Percentiles rank a stretch among this genome's conserved stretches.
Evolutionary conservation across 2,113 vertebrate genomes (phyloP).

Genomic region (Zosterops hypoxanthus): DNA sequence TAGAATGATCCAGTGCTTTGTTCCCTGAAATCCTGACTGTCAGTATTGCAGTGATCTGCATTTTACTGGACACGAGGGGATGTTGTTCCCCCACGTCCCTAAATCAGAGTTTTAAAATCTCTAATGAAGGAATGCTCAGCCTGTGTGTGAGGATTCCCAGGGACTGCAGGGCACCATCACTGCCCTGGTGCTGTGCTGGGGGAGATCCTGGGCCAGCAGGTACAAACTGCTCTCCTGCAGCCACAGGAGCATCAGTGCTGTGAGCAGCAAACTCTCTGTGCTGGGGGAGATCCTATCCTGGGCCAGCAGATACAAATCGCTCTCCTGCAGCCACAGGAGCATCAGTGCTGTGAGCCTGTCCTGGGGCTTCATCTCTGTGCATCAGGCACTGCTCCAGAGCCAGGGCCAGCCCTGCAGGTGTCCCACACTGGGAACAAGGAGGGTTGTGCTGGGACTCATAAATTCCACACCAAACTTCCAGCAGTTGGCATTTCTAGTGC

Average conservation of each 20-base stretch:
- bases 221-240: neutral
- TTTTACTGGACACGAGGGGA: neutral
- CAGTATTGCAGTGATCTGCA: accelerated
- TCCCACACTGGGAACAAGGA: neutral
- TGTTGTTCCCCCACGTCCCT: neutral
- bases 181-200: neutral
- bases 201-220: neutral
- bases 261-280: too few species aligned
- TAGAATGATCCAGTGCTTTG: neutral
- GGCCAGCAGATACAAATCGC: too few species aligned
- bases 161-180: accelerated
- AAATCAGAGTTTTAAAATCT: neutral
- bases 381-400: neutral
- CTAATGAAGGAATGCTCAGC: neutral
- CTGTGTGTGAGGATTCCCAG: accelerated
- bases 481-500: neutral
- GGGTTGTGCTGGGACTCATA: neutral
- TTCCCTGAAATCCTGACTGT: neutral
- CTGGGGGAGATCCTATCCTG: too few species aligned
- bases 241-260: neutral
- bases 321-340: too few species aligned
- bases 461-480: neutral
- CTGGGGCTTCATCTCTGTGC: neutral
- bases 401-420: neutral
- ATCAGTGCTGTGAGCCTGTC: neutral